Base-by-base conservation (phyloP, 2,888 invertebrate genomes). In the Amblyteles armatorius region DNA sequence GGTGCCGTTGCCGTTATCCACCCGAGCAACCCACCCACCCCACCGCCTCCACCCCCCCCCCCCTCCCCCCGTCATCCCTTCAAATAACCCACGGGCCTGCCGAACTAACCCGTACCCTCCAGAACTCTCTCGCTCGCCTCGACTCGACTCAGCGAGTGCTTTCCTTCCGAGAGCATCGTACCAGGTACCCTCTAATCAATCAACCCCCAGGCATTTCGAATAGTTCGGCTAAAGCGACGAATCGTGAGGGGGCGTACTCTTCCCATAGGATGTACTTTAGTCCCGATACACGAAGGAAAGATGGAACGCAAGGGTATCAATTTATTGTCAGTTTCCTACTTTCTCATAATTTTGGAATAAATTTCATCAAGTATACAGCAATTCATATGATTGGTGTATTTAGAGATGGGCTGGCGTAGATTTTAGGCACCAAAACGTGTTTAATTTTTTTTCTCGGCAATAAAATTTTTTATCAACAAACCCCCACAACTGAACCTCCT, bases 111-210 rank as follows among this genome's bases (percentile, higher is more conserved):
- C 91, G 87, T 88, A 89, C 91, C 90, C 90, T 89, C 87, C 83
- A 86, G 87, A 92, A 92, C 91, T 91, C 90, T 69, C 57, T 2
- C 79, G 71, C 80, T 73, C 73, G 83, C 82, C 81, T 76, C 77
- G 65, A 73, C 74, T 78, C 85, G 74, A 73, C 67, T 33, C 83
- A 69, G 86, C 87, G 88, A 74, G 86, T 88, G 88, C 90, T 90
- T 90, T 89, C 80, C 81, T 83, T 83, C 52, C 72, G 74, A 67
- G 82, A 82, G 44, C 90, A 87, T 87, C 88, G 67, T 79, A 60
- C 81, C 88, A 87, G 88, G 91, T 92, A 90, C 92, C 92, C 93
- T 93, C 93, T 93, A 93, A 93, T 93, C 93, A 93, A 93, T 93
- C 93, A 93, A 93, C 92, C 93, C 91, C 92, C 91, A 90, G 93